phyloP scores from a whole-genome alignment of 37 sponge, comb jelly and placozoan species.

The Geodia barretti region DNA sequence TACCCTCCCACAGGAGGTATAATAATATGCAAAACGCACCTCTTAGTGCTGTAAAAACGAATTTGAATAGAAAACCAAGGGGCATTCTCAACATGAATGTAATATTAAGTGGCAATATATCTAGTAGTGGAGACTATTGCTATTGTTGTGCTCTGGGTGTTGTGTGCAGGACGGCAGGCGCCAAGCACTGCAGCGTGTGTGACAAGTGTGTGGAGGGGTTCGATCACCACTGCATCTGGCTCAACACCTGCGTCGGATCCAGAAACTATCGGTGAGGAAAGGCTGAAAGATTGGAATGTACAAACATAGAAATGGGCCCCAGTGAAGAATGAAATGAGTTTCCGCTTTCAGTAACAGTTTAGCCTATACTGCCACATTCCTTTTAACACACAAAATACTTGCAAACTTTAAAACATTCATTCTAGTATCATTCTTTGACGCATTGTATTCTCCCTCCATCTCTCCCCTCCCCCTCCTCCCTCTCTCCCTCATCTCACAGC shows the following conservation, averaged over 20 bases:
- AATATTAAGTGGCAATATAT: neutral
- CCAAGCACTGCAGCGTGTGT: conserved; percentile 91
- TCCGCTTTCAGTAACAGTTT: too few relatives aligned
- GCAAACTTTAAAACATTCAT: neutral
- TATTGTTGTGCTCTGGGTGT: neutral
- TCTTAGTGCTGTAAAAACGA: too few relatives aligned
- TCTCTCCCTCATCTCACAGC: conserved; percentile 10
- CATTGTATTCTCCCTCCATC: neutral
- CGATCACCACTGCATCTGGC: conserved; percentile 96
- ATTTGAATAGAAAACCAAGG: too few relatives aligned
- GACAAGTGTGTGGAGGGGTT: conserved; percentile 87
- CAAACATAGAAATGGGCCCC: too few relatives aligned
- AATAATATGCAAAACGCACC: too few relatives aligned
- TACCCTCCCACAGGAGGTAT: too few relatives aligned
- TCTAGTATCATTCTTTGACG: neutral
- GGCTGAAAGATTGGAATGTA: too few relatives aligned
- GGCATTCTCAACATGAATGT: conserved; percentile 6
- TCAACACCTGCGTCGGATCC: conserved; percentile 87
- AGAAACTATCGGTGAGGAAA: conserved; percentile 74
- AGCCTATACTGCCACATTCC: too few relatives aligned
- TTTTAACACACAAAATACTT: too few relatives aligned
- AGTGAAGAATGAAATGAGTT: too few relatives aligned
- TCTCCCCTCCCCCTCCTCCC: neutral
- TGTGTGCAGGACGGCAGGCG: conserved; percentile 33
- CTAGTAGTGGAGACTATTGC: neutral